Conservation (phyloP, 2,797 vertebrate species). For the Sebastes steindachneri region DNA sequence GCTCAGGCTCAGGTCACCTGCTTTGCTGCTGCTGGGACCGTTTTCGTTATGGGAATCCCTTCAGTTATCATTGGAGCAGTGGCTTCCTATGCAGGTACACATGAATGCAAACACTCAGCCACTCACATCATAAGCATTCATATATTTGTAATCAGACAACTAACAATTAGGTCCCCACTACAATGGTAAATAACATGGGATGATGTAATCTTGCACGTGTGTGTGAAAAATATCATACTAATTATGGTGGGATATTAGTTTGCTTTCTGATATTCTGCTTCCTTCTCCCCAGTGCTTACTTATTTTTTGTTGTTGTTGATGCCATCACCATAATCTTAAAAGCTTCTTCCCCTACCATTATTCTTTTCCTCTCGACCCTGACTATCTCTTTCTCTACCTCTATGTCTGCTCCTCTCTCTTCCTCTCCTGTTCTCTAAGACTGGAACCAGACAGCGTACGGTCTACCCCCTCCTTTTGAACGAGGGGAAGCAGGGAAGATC, state of each 20-base stretch:
- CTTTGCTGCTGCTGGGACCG: slow-evolving; percentile 71
- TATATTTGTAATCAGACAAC: background rate
- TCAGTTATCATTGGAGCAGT: slow-evolving; percentile 81
- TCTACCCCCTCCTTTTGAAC: slow-evolving; percentile 59
- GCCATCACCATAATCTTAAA: slow-evolving; percentile 25
- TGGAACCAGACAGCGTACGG: slow-evolving; percentile 74
- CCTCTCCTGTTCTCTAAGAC: slow-evolving; percentile 58
- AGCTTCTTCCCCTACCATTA: slow-evolving; percentile 25
- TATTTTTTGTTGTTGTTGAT: background rate
- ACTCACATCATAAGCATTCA: background rate
- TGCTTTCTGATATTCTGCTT: background rate
- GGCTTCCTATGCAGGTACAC: slow-evolving; percentile 83
- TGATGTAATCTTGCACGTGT: background rate
- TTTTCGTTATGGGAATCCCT: slow-evolving; percentile 79
- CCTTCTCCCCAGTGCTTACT: background rate
- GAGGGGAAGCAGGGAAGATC: slow-evolving; percentile 61
- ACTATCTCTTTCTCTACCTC: slow-evolving; percentile 25
- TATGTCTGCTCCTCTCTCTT: background rate
- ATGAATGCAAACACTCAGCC: background rate
- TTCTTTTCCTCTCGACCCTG: slow-evolving; percentile 23
- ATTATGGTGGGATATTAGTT: background rate
- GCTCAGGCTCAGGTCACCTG: slow-evolving; percentile 81
- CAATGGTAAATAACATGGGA: background rate
- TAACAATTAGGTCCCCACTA: background rate
- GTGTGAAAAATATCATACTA: background rate